Evolutionary conservation across 2,797 vertebrate species (phyloP).

Genomic region (Oryzias dopingdopingensis): DNA sequence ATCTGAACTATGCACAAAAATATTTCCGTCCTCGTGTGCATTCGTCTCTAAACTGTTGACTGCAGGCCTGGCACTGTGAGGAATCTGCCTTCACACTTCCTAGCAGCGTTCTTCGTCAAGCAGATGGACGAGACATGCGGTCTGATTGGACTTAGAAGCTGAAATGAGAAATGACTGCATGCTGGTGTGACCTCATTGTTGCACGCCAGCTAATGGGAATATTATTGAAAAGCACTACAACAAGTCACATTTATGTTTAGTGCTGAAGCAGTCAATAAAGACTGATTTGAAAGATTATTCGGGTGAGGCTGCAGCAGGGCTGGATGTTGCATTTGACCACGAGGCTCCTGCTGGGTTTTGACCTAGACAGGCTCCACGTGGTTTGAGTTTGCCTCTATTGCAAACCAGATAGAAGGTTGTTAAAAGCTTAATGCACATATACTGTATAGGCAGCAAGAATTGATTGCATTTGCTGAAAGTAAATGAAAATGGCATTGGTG

Average conservation of each 20-base stretch:
- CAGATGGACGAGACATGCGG: slow-evolving; percentile 16
- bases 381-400: slow-evolving; percentile 9
- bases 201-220: slow-evolving; percentile 37
- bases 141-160: slow-evolving; percentile 40
- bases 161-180: slow-evolving; percentile 40
- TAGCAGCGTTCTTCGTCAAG: slow-evolving; percentile 11
- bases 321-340: slow-evolving; percentile 1
- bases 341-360: too few species aligned
- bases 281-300: not conserved
- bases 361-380: too few species aligned
- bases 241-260: slow-evolving; percentile 37
- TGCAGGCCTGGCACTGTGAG: not conserved
- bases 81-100: slow-evolving; percentile 5
- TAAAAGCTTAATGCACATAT: slow-evolving; percentile 28
- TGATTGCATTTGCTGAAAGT: slow-evolving; percentile 37
- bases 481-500: slow-evolving; percentile 7
- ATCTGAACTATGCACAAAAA: slow-evolving; percentile 12
- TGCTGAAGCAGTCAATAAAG: slow-evolving; percentile 43
- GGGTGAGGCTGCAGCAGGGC: slow-evolving; percentile 17
- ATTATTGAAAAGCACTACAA: slow-evolving; percentile 33
- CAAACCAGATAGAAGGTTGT: slow-evolving; percentile 22
- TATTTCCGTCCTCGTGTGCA: slow-evolving; percentile 1
- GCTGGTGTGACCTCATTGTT: slow-evolving; percentile 42
- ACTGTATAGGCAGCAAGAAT: slow-evolving; percentile 33
- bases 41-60: slow-evolving; percentile 11